Evolutionary conservation across 53 echinoderm and acorn worm species (phyloP).

Genomic region (Apostichopus leukothele): DNA sequence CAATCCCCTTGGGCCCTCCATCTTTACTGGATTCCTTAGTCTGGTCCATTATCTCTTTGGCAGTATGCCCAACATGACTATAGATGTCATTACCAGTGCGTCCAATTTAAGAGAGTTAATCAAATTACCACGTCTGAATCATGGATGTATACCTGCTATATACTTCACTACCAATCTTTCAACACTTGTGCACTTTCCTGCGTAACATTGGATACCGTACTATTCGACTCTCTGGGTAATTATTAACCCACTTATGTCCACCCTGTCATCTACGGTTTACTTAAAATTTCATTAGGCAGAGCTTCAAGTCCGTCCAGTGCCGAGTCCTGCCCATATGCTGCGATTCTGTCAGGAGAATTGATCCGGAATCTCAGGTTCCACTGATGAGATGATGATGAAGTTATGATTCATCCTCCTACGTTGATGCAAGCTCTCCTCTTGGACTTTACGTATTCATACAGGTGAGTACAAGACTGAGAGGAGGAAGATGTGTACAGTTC

Average conservation of each 20-base stretch:
- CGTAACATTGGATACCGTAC: slow-evolving; percentile 2
- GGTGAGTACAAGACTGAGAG: neutral
- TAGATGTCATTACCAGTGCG: neutral
- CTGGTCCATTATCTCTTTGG: neutral
- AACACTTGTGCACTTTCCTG: neutral
- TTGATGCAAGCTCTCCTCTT: neutral
- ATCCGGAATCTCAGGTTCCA: slow-evolving; percentile 1
- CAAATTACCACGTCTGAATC: neutral
- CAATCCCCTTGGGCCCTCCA: no score
- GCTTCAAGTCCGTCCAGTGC: neutral
- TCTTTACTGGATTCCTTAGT: neutral
- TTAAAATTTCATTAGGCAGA: slow-evolving; percentile 30
- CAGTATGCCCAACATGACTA: neutral
- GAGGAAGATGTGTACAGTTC: neutral
- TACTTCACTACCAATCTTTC: neutral
- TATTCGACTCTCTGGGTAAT: slow-evolving; percentile 20
- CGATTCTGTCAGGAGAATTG: slow-evolving; percentile 7
- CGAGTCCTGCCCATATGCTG: neutral
- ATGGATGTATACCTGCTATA: neutral
- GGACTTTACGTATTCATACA: neutral
- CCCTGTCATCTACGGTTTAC: slow-evolving; percentile 24
- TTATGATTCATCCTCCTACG: slow-evolving; percentile 30
- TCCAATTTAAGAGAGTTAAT: neutral
- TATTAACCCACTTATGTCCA: slow-evolving; percentile 45
- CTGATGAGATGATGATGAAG: slow-evolving; percentile 1